Evolutionary conservation across 2,888 invertebrate genomes (phyloP).

Genomic region (Drosophila anomalata): DNA sequence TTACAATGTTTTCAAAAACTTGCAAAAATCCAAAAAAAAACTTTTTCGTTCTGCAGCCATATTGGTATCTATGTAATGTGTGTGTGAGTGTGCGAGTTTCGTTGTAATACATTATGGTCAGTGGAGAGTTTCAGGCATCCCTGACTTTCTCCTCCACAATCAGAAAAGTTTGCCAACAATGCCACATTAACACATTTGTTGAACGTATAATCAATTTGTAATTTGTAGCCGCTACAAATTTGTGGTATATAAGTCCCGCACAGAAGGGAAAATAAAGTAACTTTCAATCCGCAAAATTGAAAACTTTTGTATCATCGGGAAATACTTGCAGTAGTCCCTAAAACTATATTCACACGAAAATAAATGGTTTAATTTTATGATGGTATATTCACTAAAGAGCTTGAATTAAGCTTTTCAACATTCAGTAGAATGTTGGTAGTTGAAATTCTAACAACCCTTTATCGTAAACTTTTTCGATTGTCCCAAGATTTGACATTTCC

Average conservation of each 20-base stretch:
- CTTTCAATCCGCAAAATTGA: slow-evolving; percentile 38
- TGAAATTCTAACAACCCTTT: background rate
- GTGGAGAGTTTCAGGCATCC: slow-evolving; percentile 44
- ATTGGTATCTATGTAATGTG: slow-evolving; percentile 52
- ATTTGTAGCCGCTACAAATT: slow-evolving; percentile 79
- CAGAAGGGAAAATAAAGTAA: slow-evolving; percentile 24
- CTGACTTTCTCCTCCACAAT: slow-evolving; percentile 5
- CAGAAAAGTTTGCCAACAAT: slow-evolving; percentile 75
- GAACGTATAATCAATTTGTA: slow-evolving; percentile 81
- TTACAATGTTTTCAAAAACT: slow-evolving; percentile 56
- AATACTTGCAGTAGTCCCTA: slow-evolving; percentile 38
- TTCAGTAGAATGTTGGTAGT: background rate
- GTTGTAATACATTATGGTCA: slow-evolving; percentile 75
- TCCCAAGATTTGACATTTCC: background rate
- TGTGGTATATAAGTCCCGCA: slow-evolving; percentile 65
- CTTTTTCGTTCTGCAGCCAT: slow-evolving; percentile 66
- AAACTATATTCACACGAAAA: slow-evolving; percentile 44
- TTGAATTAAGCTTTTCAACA: background rate
- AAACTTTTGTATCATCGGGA: slow-evolving; percentile 75
- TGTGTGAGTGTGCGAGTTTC: slow-evolving; percentile 40
- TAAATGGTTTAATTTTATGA: background rate
- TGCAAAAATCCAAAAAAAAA: slow-evolving; percentile 52
- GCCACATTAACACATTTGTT: slow-evolving; percentile 81
- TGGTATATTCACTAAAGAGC: background rate
- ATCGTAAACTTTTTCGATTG: slow-evolving; percentile 37